phyloP scores from a whole-genome alignment of 2,888 invertebrate species.

The Merodon equestris region DNA sequence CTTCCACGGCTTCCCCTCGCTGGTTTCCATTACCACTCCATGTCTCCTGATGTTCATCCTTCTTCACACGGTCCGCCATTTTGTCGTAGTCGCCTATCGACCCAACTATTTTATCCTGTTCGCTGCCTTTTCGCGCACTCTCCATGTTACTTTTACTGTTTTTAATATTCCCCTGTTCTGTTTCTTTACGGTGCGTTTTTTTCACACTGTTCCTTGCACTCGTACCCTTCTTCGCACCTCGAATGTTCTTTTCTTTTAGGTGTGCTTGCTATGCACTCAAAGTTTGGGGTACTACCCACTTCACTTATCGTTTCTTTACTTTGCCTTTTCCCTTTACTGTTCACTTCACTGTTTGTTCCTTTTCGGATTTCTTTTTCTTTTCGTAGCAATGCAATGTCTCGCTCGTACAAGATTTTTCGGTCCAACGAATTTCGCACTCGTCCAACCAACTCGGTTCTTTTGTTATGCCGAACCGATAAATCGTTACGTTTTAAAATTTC shows the following conservation, averaged over 20 bases:
- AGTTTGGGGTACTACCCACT: too few relatives aligned
- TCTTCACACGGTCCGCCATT: neutral
- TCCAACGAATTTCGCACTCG: conserved; percentile 24
- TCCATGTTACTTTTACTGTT: neutral
- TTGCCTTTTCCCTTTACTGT: neutral
- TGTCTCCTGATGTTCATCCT: neutral
- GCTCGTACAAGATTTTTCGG: neutral
- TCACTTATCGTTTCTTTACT: neutral
- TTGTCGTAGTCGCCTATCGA: neutral
- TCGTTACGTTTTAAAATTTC: conserved; percentile 19
- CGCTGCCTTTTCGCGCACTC: conserved; percentile 4
- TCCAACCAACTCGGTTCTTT: conserved; percentile 2
- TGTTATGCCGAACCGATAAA: conserved; percentile 16
- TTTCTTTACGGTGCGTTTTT: conserved; percentile 11
- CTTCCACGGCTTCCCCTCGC: conserved; percentile 35
- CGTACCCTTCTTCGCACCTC: neutral
- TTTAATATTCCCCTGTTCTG: neutral
- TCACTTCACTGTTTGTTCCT: neutral
- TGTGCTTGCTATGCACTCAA: too few relatives aligned
- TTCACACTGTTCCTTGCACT: conserved; percentile 1
- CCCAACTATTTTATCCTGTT: too few relatives aligned
- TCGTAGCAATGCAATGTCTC: neutral
- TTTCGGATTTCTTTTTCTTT: neutral
- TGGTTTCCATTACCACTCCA: conserved; percentile 9
- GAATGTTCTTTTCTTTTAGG: neutral